Evolutionary conservation across 2,797 vertebrate genomes (phyloP).

Genomic region (Bovichtus variegatus): DNA sequence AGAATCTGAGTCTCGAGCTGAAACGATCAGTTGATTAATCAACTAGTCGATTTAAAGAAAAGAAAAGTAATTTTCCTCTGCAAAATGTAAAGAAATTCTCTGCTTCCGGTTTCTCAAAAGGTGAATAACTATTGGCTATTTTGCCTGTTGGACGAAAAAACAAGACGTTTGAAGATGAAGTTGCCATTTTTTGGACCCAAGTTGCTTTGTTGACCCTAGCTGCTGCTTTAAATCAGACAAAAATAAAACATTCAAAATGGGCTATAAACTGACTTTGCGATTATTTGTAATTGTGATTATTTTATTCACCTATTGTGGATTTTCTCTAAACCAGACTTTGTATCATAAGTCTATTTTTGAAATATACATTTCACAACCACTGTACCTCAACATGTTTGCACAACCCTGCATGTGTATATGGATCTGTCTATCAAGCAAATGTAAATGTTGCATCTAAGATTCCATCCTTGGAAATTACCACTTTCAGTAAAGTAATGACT

Average conservation of each 20-base stretch:
- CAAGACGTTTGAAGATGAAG: not conserved
- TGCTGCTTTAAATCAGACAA: not conserved
- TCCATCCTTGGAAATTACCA: not conserved
- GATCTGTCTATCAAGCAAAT: not conserved
- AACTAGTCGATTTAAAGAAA: not conserved
- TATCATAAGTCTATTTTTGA: not conserved
- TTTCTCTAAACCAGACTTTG: not conserved
- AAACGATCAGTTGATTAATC: not conserved
- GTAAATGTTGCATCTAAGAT: not conserved
- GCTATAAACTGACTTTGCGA: not conserved
- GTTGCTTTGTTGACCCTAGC: too few species aligned
- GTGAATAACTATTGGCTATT: not conserved
- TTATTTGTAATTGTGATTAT: not conserved
- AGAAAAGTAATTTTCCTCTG: too few species aligned
- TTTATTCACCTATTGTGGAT: not conserved
- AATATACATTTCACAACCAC: not conserved
- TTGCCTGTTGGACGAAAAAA: not conserved
- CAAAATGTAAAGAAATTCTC: not conserved
- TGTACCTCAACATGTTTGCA: not conserved
- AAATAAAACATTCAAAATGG: not conserved
- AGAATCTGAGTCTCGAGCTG: not conserved
- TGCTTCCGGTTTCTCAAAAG: not conserved
- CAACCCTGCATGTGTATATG: not conserved
- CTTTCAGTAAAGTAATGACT: not conserved
- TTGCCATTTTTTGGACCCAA: not conserved